Base-by-base conservation (phyloP, 2,113 vertebrate genomes). In the Progne subis region DNA sequence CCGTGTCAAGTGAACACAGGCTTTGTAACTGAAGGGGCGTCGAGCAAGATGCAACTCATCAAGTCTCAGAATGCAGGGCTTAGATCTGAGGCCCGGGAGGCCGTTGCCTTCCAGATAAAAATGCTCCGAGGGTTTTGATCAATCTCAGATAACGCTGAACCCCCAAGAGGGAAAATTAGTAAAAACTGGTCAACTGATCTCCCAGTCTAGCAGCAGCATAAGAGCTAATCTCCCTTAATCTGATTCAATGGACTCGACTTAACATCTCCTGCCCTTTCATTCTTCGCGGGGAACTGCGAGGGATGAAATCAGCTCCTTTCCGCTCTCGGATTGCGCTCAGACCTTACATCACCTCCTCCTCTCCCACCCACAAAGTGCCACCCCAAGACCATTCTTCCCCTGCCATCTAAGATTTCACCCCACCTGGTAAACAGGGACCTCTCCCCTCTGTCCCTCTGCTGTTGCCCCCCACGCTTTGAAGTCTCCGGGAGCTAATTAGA, bases 91-190 rank as follows among this genome's bases (percentile, higher is more conserved):
- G 77, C 55, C 44, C 0, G 1, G 67, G 49, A 85, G 74, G 88
- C 6, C 13, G 34, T 60, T 90, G 88, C 96, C 86, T 97, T 88
- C n/a, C 53, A 59, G 61, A 92, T 61, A 85, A 85, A 92, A 92
- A 79, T 88, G 87, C 94, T 93, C 92, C 31, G 5, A 78, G 80
- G 89, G 60, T 70, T 89, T 82, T 13, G 85, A 95, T 96, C 95
- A 85, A 93, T 92, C 94, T 88, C 91, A 64, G 90, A 85, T 81
- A 91, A 78, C 70, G 2, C 50, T 15, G 91, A 93, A 91, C 84
- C 96, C 95, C 95, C 93, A 88, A 93, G 90, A 95, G 91, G 67
- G 70, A 65, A 91, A 80, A 91, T 97, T 84, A 97, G 70, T 65
- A 59, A 82, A 74, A 93, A 86, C 55, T 41, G 74, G 52, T 86